Evolutionary conservation across 2,888 invertebrate species (phyloP).

Genomic region (Vanessa cardui): DNA sequence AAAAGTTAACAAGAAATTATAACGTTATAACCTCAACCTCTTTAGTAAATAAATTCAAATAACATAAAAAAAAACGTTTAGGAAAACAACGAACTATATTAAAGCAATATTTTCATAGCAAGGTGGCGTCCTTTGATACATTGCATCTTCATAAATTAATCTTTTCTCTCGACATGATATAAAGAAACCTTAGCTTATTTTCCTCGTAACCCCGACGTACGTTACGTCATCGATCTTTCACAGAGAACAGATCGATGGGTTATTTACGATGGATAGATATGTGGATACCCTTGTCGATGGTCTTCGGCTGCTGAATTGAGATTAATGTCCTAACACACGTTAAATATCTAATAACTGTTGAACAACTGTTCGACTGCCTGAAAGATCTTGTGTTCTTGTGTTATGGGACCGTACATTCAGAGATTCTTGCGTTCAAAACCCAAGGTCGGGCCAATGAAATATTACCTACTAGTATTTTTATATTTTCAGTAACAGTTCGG

Average conservation of each 20-base stretch:
- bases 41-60: neutral
- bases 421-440: too few relatives aligned
- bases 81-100: slow-evolving; percentile 14
- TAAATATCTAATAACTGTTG: slow-evolving; percentile 10
- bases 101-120: slow-evolving; percentile 20
- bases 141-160: slow-evolving; percentile 26
- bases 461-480: too few relatives aligned
- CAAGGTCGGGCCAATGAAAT: too few relatives aligned
- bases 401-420: too few relatives aligned
- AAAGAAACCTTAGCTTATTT: slow-evolving; percentile 19
- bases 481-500: too few relatives aligned
- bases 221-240: slow-evolving; percentile 21
- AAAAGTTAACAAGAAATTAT: neutral
- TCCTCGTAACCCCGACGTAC: slow-evolving; percentile 11
- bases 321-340: slow-evolving; percentile 21
- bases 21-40: neutral
- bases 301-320: slow-evolving; percentile 31
- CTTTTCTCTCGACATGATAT: slow-evolving; percentile 12
- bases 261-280: slow-evolving; percentile 30
- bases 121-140: slow-evolving; percentile 22
- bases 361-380: neutral
- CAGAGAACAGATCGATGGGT: slow-evolving; percentile 12
- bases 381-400: too few relatives aligned
- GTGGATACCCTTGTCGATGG: slow-evolving; percentile 22
- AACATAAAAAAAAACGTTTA: neutral